A percentile compares a stretch with the other conserved stretches of the same genome.
phyloP scores from a whole-genome alignment of 2,888 invertebrate genomes.

The Julus scandinavius region DNA sequence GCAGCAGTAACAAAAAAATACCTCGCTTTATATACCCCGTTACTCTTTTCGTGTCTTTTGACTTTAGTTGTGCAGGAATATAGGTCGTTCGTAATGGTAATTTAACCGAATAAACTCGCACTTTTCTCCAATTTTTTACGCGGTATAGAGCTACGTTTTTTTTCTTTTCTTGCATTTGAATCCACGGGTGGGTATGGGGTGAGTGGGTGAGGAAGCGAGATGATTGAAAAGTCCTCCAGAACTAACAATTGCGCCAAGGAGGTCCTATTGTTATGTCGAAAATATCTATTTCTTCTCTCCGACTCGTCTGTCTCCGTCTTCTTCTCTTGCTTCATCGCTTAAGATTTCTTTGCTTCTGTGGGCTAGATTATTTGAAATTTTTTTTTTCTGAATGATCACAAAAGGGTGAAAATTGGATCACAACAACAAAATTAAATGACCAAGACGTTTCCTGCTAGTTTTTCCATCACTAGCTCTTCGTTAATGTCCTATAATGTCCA shows the following conservation, averaged over 20 bases:
- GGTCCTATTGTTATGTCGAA: conserved; percentile 14
- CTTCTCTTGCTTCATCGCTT: conserved; percentile 11
- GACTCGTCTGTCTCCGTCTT: conserved; percentile 33
- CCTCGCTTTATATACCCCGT: neutral
- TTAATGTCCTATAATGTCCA: neutral
- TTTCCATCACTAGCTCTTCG: neutral
- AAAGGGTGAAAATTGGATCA: conserved; percentile 33
- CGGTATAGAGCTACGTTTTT: too few relatives aligned
- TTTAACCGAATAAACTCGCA: conserved; percentile 17
- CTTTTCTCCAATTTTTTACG: conserved; percentile 6
- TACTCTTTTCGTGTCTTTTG: conserved; percentile 19
- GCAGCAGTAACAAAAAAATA: neutral
- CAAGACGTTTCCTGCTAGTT: conserved; percentile 33
- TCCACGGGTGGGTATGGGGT: neutral
- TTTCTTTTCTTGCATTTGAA: neutral
- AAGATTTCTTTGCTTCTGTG: conserved; percentile 13
- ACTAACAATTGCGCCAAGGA: conserved; percentile 33
- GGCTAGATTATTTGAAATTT: neutral
- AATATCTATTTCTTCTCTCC: conserved; percentile 25
- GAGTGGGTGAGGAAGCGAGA: conserved; percentile 18
- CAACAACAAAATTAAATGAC: conserved; percentile 33
- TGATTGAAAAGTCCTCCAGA: conserved; percentile 33
- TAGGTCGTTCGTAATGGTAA: conserved; percentile 27
- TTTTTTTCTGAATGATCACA: conserved; percentile 16
- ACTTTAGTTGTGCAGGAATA: neutral